Base-by-base conservation (phyloP, 2,888 invertebrate genomes). In the Caenorhabditis sp. region DNA sequence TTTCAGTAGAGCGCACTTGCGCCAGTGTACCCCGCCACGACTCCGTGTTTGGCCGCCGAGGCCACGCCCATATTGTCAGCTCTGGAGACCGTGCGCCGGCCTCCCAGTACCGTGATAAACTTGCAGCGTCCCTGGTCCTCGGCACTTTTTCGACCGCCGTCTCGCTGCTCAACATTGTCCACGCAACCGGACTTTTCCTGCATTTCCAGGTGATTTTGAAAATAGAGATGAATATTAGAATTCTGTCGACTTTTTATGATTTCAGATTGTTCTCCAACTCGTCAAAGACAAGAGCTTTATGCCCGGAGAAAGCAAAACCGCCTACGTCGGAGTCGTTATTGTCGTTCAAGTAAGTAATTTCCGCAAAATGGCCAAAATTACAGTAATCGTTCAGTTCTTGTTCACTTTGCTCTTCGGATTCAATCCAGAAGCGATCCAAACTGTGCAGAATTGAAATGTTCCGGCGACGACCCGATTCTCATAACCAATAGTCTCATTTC, bases 151-250 rank as follows among this genome's bases (percentile, higher is more conserved):
- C 81, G 1, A 58, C 76, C 5, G 75, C 76, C 17, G 65, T 79
- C 9, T 73, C 78, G 7, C 65, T 82, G 24, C 48, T 78, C 53
- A 65, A 78, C 45, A 61, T 63, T 22, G 46, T 75, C 30, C 83
- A 84, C 55, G 72, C 61, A 13, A 80, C 55, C 15, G 65, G 82
- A 22, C 56, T 84, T 32, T 73, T 55, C 27, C 62, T 81, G 13
- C 85, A 85, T 59, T 85, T 81, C 48, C 85, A 85, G 80, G 84
- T 84, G n/a, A 27, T 11, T 48, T 24, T 35, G 15, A 45, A 13
- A 35, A n/a, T 15, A 30, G n/a, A 50, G 26, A n/a, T 24, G n/a
- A n/a, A n/a, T n/a, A n/a, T n/a, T n/a, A n/a, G n/a, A n/a, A n/a
- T n/a, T n/a, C n/a, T n/a, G n/a, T 22, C 17, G 35, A 30, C 3